A percentile compares a stretch with the other conserved stretches of the same genome.
Conservation (phyloP, 2,797 vertebrate species). For the Austrolebias charrua region DNA sequence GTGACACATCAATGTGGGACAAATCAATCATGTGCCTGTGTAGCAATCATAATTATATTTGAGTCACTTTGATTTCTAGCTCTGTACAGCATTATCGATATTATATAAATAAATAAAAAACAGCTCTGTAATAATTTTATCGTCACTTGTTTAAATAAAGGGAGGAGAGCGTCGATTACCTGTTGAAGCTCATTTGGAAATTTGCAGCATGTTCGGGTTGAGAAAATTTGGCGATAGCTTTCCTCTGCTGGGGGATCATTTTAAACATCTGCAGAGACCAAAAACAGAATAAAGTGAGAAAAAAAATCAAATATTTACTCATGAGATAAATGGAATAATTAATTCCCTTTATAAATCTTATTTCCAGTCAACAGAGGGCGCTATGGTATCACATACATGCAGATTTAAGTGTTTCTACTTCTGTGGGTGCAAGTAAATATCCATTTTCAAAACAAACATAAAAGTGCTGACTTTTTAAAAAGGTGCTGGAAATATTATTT, state of each 20-base stretch:
- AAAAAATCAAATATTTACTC: constrained; percentile 1
- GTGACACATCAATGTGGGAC: constrained; percentile 97
- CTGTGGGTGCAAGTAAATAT: constrained; percentile 2
- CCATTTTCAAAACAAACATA: background rate
- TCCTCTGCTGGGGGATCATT: constrained; percentile 96
- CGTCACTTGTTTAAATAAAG: background rate
- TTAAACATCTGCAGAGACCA: constrained; percentile 86
- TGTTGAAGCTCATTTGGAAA: constrained; percentile 97
- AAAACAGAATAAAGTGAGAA: constrained; percentile 8
- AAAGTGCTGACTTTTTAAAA: background rate
- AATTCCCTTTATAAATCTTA: background rate
- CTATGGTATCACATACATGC: constrained; percentile 45
- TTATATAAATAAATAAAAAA: background rate
- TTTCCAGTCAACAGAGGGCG: constrained; percentile 58
- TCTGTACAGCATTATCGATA: background rate
- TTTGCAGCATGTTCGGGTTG: constrained; percentile 88
- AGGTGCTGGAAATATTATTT: background rate
- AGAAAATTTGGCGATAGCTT: constrained; percentile 93
- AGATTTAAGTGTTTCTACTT: background rate
- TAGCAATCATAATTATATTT: constrained; percentile 58
- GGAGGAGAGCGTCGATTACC: constrained; percentile 75
- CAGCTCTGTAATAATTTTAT: background rate
- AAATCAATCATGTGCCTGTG: constrained; percentile 99
- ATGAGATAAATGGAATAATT: constrained; percentile 46
- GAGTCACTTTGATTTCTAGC: constrained; percentile 21